Evolutionary conservation across 2,888 invertebrate genomes (phyloP), one percentile per base, ranked within the genome.

Genomic region (Troilus luridus): DNA sequence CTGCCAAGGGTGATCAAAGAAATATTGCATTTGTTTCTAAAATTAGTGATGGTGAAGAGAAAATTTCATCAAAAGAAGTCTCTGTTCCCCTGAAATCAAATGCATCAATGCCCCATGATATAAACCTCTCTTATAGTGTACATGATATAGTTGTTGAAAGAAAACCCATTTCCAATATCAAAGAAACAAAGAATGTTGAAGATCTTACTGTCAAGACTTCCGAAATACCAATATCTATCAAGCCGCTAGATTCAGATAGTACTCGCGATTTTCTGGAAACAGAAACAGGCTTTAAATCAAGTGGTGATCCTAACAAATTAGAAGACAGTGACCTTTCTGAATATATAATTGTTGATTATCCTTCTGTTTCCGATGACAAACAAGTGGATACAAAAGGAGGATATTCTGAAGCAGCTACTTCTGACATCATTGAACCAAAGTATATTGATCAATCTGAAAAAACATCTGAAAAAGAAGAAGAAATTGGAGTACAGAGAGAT

Each of bases 301-400:
- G 72, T 41, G 41, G 41, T 6, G 17, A 41, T 27, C 17, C 14
- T 8, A 77, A 77, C 1, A 41, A 77, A 77, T 77, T 19, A 8
- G 72, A 77, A 77, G 72, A 77, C 41, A 41, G 24, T 77, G 72
- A 41, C 24, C 72, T 41, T 77, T 77, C 72, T 77, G 72, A 41
- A 27, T 77, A 41, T 77, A 27, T 77, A 77, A 77, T 77, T 77
- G 72, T 77, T 7, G 72, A 41, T 77, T 0, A 41, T 77, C 72
- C 72, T 41, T 77, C 72, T 77, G 41, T 19, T 77, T 17, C 72
- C 19, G 72, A 77, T 17, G 41, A 77, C 10, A 27, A 41, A 77
- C 8, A 77, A 27, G 27, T 41, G 41, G 9, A 0, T 41, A 17
- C 72, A 6, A 41, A 27, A 77, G 72, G 19, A 77, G 72, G 41